Percentiles rank a stretch among this genome's conserved stretches.
phyloP scores from a whole-genome alignment of 2,888 invertebrate genomes.

The Lepidonotus clava region DNA sequence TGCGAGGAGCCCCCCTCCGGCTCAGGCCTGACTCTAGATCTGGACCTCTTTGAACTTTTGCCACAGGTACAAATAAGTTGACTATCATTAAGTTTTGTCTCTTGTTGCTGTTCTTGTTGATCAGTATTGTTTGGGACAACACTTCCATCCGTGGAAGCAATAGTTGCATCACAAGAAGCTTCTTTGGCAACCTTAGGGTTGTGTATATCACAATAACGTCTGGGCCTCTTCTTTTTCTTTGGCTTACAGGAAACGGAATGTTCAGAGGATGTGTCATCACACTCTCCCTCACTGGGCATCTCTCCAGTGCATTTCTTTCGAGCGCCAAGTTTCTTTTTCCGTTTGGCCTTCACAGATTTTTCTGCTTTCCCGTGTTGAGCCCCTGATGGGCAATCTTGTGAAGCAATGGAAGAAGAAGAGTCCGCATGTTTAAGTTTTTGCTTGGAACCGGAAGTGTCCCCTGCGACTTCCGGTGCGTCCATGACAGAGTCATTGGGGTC shows the following conservation, averaged over 20 bases:
- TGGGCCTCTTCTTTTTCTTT: constrained; percentile 47
- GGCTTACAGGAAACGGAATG: constrained; percentile 21
- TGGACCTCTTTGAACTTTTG: constrained; percentile 43
- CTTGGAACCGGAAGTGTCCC: not conserved
- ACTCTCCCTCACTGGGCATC: constrained; percentile 17
- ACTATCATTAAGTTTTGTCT: not conserved
- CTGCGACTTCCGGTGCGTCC: constrained; percentile 33
- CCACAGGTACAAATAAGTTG: constrained; percentile 23
- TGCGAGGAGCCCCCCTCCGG: constrained; percentile 53
- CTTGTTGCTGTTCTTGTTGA: not conserved
- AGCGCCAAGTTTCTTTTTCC: constrained; percentile 35
- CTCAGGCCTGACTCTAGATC: constrained; percentile 50
- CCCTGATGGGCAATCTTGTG: not conserved
- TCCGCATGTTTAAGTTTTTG: not conserved
- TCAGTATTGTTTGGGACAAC: not conserved
- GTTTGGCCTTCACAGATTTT: not conserved
- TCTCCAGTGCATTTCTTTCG: constrained; percentile 11
- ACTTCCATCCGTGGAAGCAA: constrained; percentile 17
- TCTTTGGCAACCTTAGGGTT: constrained; percentile 30
- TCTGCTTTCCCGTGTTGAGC: not conserved
- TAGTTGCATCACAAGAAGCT: constrained; percentile 39
- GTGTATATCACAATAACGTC: constrained; percentile 47
- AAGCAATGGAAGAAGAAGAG: not conserved
- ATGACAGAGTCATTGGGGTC: not conserved
- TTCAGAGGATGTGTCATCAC: constrained; percentile 48